Conservation (phyloP, 2,113 vertebrate genomes). For the Pseudopodoces humilis region DNA sequence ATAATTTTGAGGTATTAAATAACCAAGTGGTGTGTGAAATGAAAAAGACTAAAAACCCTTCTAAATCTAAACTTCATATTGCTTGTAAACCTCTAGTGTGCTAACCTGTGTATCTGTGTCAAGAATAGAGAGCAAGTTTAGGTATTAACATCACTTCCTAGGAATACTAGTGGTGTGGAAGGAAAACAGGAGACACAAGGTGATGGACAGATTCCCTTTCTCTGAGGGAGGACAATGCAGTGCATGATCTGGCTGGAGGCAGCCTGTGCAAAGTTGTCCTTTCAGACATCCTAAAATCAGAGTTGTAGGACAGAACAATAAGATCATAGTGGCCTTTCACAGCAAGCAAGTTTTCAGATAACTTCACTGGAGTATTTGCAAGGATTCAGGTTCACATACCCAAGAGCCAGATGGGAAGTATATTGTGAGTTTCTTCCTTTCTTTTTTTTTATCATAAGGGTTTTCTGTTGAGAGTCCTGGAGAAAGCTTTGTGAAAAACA, state of each 20-base stretch:
- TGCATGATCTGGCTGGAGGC: background rate
- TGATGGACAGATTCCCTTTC: background rate
- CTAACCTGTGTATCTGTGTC: background rate
- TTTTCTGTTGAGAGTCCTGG: background rate
- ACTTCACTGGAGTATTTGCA: background rate
- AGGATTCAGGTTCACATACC: background rate
- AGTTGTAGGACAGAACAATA: background rate
- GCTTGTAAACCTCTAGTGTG: background rate
- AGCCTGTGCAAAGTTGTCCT: background rate
- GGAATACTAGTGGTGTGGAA: background rate
- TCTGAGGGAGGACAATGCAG: rapidly evolving
- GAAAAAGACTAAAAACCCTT: background rate
- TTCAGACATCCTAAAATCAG: background rate
- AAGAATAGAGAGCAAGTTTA: background rate
- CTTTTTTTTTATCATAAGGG: background rate
- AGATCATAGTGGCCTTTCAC: background rate
- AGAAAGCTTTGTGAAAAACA: background rate
- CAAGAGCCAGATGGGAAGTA: background rate
- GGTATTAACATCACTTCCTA: background rate
- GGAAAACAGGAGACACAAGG: background rate
- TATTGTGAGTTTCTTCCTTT: background rate
- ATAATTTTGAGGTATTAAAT: background rate
- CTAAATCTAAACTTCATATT: background rate
- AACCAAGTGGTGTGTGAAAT: background rate
- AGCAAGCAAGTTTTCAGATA: background rate